These are phyloP conservation scores for Megaceryle maxima DNA, from an alignment of 2,113 vertebrate species.

Conservation along the genomic window DNA sequence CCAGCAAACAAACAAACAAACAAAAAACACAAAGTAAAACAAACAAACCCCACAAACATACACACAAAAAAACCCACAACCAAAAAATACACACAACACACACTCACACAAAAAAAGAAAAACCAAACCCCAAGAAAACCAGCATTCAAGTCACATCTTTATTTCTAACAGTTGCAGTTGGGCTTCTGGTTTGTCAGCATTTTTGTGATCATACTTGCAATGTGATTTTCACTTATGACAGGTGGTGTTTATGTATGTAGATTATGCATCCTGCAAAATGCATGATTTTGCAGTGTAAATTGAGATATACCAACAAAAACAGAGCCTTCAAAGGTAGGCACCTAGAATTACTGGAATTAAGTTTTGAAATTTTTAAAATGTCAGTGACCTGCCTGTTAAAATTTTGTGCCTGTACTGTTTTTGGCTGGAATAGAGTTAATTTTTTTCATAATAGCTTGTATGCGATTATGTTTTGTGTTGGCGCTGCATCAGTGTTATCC, in stretches of 20 bases:
- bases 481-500: not conserved
- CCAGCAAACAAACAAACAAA: not conserved
- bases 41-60: no score
- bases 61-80: no score
- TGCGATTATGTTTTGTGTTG: not conserved
- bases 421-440: not conserved
- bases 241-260: not conserved
- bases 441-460: not conserved
- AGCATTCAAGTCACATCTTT: not conserved
- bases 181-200: not conserved
- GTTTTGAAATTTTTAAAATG: not conserved
- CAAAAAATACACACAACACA: not conserved
- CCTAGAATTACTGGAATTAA: not conserved
- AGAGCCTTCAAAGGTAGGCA: not conserved
- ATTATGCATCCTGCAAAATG: not conserved
- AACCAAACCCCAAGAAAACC: not conserved
- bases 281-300: not conserved
- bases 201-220: not conserved
- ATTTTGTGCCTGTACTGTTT: not conserved
- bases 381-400: not conserved
- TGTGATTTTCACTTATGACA: not conserved
- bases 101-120: not conserved
- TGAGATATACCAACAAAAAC: not conserved
- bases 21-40: not conserved
- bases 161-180: not conserved